A percentile compares a stretch with the other conserved stretches of the same genome.
Evolutionary conservation across 2,113 vertebrate genomes (phyloP).

Genomic region (Accipiter cooperii): DNA sequence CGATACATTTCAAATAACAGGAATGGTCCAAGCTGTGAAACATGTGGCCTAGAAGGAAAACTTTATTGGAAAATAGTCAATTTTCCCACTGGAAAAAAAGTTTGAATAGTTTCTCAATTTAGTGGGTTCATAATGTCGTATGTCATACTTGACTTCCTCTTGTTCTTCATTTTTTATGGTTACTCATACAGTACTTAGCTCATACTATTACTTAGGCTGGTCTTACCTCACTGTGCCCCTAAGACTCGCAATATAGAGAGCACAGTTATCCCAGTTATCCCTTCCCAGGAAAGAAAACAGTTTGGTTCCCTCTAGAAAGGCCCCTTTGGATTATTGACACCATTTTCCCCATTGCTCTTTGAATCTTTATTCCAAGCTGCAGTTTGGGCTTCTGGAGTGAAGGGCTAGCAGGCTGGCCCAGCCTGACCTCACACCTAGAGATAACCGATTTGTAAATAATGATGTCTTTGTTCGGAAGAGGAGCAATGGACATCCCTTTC

Average conservation of each 20-base stretch:
- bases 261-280: not conserved
- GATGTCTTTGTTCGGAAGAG: not conserved
- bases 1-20: not conserved
- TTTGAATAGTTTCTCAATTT: slow-evolving; percentile 3
- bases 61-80: slow-evolving; percentile 1
- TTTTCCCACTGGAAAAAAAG: slow-evolving; percentile 1
- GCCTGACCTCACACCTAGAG: not conserved
- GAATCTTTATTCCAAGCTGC: not conserved
- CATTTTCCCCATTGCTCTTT: not conserved
- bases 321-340: not conserved
- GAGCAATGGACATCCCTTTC: not conserved
- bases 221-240: not conserved
- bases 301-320: not conserved
- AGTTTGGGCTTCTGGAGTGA: not conserved
- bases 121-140: not conserved
- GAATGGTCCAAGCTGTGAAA: slow-evolving; percentile 14
- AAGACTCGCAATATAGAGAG: not conserved
- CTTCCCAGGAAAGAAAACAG: not conserved
- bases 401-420: not conserved
- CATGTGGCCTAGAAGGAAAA: slow-evolving; percentile 4
- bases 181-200: not conserved
- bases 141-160: slow-evolving; percentile 10
- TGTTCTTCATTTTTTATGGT: not conserved
- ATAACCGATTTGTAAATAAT: not conserved
- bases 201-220: not conserved